Evolutionary conservation across 2,888 invertebrate species (phyloP), one percentile per base, ranked within the genome.

Genomic region (Mayetiola destructor): DNA sequence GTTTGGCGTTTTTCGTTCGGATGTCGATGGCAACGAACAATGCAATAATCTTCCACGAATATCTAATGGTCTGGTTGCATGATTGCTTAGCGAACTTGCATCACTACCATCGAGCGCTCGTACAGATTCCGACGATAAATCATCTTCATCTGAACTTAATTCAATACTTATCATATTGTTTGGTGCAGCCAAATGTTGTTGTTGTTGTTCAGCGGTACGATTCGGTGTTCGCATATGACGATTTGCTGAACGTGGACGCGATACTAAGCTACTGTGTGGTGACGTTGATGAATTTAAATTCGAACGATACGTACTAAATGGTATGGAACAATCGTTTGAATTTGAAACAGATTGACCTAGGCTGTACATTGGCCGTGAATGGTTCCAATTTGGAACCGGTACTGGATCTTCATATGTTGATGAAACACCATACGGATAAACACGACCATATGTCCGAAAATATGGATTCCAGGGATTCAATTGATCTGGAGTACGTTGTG

Each of bases 381-480:
- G 42, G 42, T 23, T 42, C 42, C 23, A 4, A 4, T 12, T 4
- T 48, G 6, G 40, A 21, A 21, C 20, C 40, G 10, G 27, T n/a
- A 16, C 27, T n/a, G 27, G 2, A 48, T n/a, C 27, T 14, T 48
- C 48, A 20, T 48, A 48, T n/a, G n/a, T 48, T 48, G 48, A 27
- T n/a, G 23, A n/a, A 5, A 27, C 48, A 27, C 48, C 48, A n/a
- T 53, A 53, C n/a, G 53, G 53, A 29, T 53, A 30, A 4, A 29
- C 32, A 12, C 53, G 30, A 3, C 53, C 53, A 53, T 53, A 53
- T n/a, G 27, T 48, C 2, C 53, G 30, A 8, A 30, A 18, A 27
- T 53, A 53, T 18, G 53, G 53, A 32, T 53, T 53, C 53, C 53
- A 53, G 10, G 53, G 53, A 20, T 53, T 53, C 18, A 53, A 32